Conservation (phyloP, 2,797 vertebrate species). For the Lagodon rhomboides region DNA sequence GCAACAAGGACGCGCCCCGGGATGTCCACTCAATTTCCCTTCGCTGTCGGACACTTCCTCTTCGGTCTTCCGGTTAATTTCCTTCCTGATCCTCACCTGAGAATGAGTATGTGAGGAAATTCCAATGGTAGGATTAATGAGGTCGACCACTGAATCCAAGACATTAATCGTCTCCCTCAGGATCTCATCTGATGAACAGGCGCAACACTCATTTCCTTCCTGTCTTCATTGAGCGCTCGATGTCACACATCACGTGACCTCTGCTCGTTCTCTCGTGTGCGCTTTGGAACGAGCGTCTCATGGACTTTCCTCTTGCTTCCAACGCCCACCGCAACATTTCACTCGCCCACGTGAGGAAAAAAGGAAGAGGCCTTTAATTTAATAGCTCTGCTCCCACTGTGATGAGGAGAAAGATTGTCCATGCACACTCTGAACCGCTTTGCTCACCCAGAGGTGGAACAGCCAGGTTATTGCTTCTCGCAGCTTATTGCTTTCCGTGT, state of each 20-base stretch:
- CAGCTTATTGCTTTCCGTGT: slow-evolving; percentile 74
- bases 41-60: neutral
- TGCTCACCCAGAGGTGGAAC: slow-evolving; percentile 48
- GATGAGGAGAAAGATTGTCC: slow-evolving; percentile 53
- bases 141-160: neutral
- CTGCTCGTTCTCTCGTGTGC: neutral
- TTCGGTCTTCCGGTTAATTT: slow-evolving; percentile 13
- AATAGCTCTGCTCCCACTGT: slow-evolving; percentile 43
- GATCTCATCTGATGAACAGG: slow-evolving; percentile 6
- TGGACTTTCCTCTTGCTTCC: slow-evolving; percentile 14
- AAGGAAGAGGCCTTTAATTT: slow-evolving; percentile 53
- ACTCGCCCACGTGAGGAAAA: slow-evolving; percentile 20
- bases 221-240: neutral
- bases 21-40: neutral
- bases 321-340: slow-evolving; percentile 33
- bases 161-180: neutral
- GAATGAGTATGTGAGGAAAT: neutral
- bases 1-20: neutral
- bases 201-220: neutral
- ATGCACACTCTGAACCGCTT: slow-evolving; percentile 31
- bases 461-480: slow-evolving; percentile 71
- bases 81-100: slow-evolving; percentile 3
- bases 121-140: slow-evolving; percentile 10
- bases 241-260: neutral
- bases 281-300: slow-evolving; percentile 17